Base-by-base conservation (phyloP, 1,140 invertebrate genomes). In the Pollicipes pollicipes region DNA sequence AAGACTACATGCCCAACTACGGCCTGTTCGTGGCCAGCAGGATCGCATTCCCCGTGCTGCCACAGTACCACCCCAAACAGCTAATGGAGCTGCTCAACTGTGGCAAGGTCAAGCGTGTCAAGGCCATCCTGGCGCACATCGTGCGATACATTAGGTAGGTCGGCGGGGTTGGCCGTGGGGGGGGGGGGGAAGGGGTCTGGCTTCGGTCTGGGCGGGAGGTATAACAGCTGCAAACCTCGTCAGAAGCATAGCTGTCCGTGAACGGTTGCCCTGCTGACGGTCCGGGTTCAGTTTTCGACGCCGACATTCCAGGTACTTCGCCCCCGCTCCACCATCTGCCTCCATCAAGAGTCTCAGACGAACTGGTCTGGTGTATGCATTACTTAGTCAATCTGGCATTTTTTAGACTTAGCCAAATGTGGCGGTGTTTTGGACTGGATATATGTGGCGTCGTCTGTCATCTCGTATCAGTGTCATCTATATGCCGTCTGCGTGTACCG, bases 51-150 rank as follows among this genome's bases (percentile, higher is more conserved):
- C 96, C 96, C 0, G 94, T 98, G n/a, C 80, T 99, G 72, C 97
- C 97, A 0, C 97, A 99, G 77, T 99, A 99, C 81, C 97, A 99
- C 84, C 97, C 97, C 0, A 97, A 97, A 78, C 95, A 98, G 77
- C 81, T 99, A 3, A 97, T 98, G 89, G 97, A 99, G 79, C 81
- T 99, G n/a, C 82, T 99, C 0, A 98, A 98, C 81, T 97, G 95
- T 71, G 97, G 97, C 0, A 98, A 98, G 82, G 96, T 97, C 45
- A 83, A 91, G 76, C 93, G 95, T 86, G 97, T 99, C 0, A 98
- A 98, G 80, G 95, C 96, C 0, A 99, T 99, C 72, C 82, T 99
- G 58, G 88, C 93, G 3, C 97, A 99, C 84, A 83, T 99, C 63
- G 93, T 98, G 24, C 86, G 83, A n/a, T 82, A 78, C 69, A 70